Conservation (phyloP, 2,888 invertebrate genomes). For the Lypha dubia region DNA sequence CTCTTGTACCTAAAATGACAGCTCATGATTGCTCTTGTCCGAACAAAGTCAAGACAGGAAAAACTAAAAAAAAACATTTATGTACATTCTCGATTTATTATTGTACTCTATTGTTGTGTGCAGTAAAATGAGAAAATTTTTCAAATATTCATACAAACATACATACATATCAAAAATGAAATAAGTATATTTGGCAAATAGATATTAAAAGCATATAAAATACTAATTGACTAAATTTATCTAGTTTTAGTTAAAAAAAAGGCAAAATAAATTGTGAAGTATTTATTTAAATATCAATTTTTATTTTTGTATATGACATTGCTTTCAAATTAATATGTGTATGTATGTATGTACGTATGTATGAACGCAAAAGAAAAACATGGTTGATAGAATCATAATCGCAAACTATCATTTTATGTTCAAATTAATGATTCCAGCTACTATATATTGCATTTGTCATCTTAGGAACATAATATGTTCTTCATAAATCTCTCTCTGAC, state of each 20-base stretch:
- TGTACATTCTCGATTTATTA: background rate
- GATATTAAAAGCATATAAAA: background rate
- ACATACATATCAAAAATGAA: too few species aligned
- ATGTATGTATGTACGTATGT: too few species aligned
- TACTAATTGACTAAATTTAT: background rate
- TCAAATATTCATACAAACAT: too few species aligned
- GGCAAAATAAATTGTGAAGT: background rate
- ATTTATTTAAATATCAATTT: background rate
- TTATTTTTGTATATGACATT: too few species aligned
- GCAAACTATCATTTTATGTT: too few species aligned
- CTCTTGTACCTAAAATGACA: background rate
- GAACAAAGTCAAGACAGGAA: slow-evolving; percentile 3
- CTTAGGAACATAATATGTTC: too few species aligned
- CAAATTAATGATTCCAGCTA: too few species aligned
- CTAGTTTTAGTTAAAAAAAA: background rate
- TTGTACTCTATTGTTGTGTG: slow-evolving; percentile 1
- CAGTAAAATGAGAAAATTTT: background rate
- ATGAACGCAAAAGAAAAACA: too few species aligned
- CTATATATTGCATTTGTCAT: too few species aligned
- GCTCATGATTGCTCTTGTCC: background rate
- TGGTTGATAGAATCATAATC: too few species aligned
- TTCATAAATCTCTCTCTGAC: too few species aligned
- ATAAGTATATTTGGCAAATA: background rate
- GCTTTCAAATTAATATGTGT: too few species aligned
- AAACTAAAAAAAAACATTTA: background rate